These are phyloP conservation scores for Cinclus cinclus DNA, from an alignment of 2,113 vertebrate genomes.

Conservation along the genomic window DNA sequence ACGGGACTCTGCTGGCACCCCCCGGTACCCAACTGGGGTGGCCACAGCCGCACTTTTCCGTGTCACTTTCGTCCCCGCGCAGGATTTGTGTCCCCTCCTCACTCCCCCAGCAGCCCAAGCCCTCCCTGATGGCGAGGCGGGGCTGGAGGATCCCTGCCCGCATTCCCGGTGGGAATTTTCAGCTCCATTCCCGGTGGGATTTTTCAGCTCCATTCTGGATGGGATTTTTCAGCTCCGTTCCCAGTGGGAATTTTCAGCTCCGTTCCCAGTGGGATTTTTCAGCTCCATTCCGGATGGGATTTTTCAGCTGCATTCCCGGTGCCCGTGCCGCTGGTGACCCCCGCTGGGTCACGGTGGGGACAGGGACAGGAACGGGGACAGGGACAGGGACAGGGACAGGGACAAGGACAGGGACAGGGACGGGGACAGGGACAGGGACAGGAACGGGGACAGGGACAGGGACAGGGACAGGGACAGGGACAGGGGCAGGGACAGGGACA, in stretches of 20 bases:
- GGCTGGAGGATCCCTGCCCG: background rate
- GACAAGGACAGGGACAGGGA: background rate
- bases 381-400: background rate
- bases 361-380: background rate
- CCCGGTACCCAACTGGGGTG: no score
- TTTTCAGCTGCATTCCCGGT: accelerated
- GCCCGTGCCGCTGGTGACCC: accelerated
- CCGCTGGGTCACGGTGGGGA: background rate
- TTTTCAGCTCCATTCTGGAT: accelerated
- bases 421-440: background rate
- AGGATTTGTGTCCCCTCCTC: background rate
- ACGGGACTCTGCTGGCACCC: no score
- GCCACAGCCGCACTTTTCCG: accelerated
- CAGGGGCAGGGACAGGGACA: no score
- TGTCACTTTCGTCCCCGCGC: background rate
- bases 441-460: no score
- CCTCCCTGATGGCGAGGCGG: accelerated
- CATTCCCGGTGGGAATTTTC: background rate
- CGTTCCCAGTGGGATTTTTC: background rate
- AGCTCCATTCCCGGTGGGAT: background rate
- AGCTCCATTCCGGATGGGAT: no score
- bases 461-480: no score
- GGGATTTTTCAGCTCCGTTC: no score
- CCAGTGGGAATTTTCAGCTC: no score
- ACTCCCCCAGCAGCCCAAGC: background rate